phyloP scores from a whole-genome alignment of 2,113 vertebrate species.

The Zosterops japonicus region DNA sequence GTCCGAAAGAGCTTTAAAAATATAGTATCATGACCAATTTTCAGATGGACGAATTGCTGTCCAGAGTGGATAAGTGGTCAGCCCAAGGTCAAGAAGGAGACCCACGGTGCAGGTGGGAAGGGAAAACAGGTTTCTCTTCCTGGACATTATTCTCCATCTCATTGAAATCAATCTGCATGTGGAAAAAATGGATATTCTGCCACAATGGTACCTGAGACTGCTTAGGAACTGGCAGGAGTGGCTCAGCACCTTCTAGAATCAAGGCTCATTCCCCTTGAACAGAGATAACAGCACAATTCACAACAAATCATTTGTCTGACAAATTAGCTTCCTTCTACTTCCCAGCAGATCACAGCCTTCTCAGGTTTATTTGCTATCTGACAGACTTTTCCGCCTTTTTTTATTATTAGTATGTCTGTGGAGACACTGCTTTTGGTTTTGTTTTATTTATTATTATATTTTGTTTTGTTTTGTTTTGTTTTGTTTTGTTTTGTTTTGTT shows the following conservation, averaged over 20 bases:
- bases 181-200: background rate
- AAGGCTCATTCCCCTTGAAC: background rate
- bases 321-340: constrained; percentile 54
- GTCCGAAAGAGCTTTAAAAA: background rate
- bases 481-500: background rate
- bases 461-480: background rate
- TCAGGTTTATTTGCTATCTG: constrained; percentile 52
- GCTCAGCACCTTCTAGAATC: background rate
- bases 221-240: background rate
- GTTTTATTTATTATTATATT: background rate
- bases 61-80: constrained; percentile 10
- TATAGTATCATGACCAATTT: background rate
- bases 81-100: background rate
- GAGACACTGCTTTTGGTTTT: background rate
- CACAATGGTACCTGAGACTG: background rate
- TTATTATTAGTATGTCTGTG: background rate
- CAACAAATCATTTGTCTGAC: constrained; percentile 56
- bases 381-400: background rate
- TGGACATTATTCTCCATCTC: background rate
- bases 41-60: background rate
- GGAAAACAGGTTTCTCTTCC: background rate
- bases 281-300: constrained; percentile 42
- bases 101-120: background rate
- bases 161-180: background rate
- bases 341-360: background rate